Base-by-base conservation (phyloP, 1,140 invertebrate species). In the Penaeus chinensis region DNA sequence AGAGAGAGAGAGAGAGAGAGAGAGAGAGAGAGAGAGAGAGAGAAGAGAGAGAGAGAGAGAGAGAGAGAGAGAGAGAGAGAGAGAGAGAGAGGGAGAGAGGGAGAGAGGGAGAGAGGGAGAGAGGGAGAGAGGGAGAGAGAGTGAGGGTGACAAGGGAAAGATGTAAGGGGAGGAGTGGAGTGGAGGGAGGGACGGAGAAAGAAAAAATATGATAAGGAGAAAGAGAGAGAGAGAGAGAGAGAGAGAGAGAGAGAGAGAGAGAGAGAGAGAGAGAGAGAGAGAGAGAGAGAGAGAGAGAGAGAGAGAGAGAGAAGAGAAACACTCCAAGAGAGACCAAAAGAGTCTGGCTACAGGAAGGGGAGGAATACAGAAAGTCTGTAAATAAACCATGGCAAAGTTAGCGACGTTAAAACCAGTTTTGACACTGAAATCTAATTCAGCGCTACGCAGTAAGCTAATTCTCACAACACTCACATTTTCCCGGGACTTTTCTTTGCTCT, bases 271-370 rank as follows among this genome's bases (percentile, higher is more conserved):
- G 24, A 47, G 42, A 78, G 76, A 78, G 76, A 42, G 54, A 61
- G 42, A 60, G 60, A 27, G 60, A 62, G 54, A 11, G 24, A 32
- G 22, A n/a, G 37, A 18, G 47, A 22, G n/a, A 27, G 63, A 27
- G n/a, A 19, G 42, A 60, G 32, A 13, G 76, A 20, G 0, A 54
- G 42, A 79, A 76, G 71, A 76, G 71, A 76, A n/a, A 76, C 20
- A 76, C 27, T 27, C 71, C 3, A 76, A 18, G 16, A 76, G 71
- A 37, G 11, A 8, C 18, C 18, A 22, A 27, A 54, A 47, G 54
- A 47, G 24, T 54, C 22, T 42, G 61, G 76, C 27, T 24, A 60
- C 27, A 79, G 77, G 77, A 79, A 32, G 42, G 61, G 77, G 77
- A 79, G 77, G 42, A 79, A n/a, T 47, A 79, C 19, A 24, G 42